Base-by-base conservation (phyloP, 2,888 invertebrate genomes). In the Lobophora halterata region DNA sequence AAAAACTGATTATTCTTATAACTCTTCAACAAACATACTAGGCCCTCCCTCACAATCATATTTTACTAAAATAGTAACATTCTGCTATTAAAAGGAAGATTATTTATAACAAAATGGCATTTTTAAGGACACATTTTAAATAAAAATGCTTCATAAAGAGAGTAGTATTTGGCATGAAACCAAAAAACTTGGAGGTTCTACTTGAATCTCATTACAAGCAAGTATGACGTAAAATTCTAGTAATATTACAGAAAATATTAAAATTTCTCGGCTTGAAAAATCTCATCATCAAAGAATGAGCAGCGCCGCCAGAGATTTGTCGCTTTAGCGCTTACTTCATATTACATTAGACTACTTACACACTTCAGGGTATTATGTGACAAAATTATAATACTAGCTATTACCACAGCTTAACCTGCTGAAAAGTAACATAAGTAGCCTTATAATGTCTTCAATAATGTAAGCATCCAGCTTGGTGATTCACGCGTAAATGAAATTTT, bases 81-180 rank as follows among this genome's bases (percentile, higher is more conserved):
- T 37, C 29, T 33, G 5, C 27, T 30, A 36, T 29, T 19, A 45
- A 35, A 35, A 33, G 27, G 20, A 32, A 13, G 32, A 26, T 45
- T 45, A 40, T 12, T 45, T 45, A 32, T 40, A 45, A 45, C 36
- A 28, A 40, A 40, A 36, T 32, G 39, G 26, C 39, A 45, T 36
- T 40, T 17, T 38, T 23, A 29, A 45, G 39, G 20, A 35, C 39
- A 13, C 27, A 26, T 44, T 39, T 32, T 32, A 44, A 44, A 42
- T n/a, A n/a, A 39, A 39, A 39, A 44, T 39, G 39, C 21, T 44
- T 35, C 35, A 35, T 38, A 43, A 35, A 44, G 34, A 27, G 30
- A 28, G 35, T 25, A 29, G 26, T 40, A 36, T 45, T 40, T 35
- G 40, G 35, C 39, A 21, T 8, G 25, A 17, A 45, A 32, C 36